These are phyloP conservation scores for Seira musarum DNA, from an alignment of 2,888 invertebrate genomes.

Conservation along the genomic window DNA sequence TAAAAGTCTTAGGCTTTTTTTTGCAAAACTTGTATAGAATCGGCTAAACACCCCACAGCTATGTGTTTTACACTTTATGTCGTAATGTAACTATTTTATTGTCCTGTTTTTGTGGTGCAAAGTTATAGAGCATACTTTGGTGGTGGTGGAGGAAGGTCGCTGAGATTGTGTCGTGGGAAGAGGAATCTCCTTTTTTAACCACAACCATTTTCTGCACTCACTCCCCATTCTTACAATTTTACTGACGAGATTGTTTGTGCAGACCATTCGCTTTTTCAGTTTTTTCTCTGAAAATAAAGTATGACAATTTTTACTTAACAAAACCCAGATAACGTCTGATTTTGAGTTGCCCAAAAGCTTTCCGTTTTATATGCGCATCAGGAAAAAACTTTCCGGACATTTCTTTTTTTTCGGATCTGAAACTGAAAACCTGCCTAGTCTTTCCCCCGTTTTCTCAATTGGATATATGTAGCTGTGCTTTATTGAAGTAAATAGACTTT, in stretches of 20 bases:
- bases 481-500: conserved; percentile 7
- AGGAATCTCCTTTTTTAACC: conserved; percentile 54
- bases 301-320: conserved; percentile 15
- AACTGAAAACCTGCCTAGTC: no score
- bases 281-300: conserved; percentile 1
- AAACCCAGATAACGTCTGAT: not conserved
- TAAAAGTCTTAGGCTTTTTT: not conserved
- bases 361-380: not conserved
- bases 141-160: conserved; percentile 49
- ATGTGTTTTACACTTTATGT: not conserved
- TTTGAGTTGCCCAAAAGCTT: not conserved
- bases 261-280: conserved; percentile 5
- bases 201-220: conserved; percentile 6
- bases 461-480: no score
- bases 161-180: conserved; percentile 58
- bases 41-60: not conserved
- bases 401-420: not conserved
- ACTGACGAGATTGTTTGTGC: not conserved
- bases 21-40: not conserved
- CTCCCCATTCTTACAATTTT: conserved; percentile 12
- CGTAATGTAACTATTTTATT: not conserved
- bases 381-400: not conserved
- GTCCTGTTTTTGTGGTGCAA: not conserved
- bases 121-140: conserved; percentile 1
- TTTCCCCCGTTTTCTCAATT: no score